phyloP scores from a whole-genome alignment of 1,140 invertebrate genomes.

The Ceratosolen solmsi region DNA sequence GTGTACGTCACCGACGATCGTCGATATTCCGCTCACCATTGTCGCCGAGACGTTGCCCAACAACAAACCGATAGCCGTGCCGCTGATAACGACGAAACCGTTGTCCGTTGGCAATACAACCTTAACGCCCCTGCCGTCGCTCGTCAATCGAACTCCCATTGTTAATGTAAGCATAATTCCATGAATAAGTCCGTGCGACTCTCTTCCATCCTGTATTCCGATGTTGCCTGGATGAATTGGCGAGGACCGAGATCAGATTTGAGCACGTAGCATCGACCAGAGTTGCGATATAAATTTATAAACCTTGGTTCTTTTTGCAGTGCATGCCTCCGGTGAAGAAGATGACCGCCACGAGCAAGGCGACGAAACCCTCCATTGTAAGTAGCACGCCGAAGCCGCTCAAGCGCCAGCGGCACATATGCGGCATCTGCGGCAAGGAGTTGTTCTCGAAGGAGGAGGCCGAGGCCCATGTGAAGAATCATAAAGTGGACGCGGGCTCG shows the following conservation, averaged over 20 bases:
- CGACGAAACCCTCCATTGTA: neutral
- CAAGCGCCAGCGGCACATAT: conserved; percentile 60
- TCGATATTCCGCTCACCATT: neutral
- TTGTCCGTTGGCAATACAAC: neutral
- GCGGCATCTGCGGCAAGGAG: conserved; percentile 61
- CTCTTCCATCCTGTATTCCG: too few species aligned
- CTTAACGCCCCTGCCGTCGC: neutral
- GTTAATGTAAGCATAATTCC: neutral
- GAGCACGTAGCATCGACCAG: too few species aligned
- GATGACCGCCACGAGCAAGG: neutral
- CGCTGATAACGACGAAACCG: neutral
- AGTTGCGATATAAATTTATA: too few species aligned
- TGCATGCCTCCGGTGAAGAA: neutral
- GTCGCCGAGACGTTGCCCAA: neutral
- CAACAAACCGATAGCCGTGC: neutral
- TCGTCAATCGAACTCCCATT: neutral
- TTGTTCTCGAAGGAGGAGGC: conserved; percentile 60
- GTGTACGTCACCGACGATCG: neutral
- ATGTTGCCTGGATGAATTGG: too few species aligned
- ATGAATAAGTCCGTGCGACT: too few species aligned
- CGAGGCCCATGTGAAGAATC: conserved; percentile 60
- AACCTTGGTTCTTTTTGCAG: too few species aligned
- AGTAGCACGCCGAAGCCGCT: neutral
- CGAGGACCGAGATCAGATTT: too few species aligned
- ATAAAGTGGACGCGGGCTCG: conserved; percentile 51